These are phyloP conservation scores for Prosapia bicincta DNA, from an alignment of 2,888 invertebrate species.

Conservation along the genomic window DNA sequence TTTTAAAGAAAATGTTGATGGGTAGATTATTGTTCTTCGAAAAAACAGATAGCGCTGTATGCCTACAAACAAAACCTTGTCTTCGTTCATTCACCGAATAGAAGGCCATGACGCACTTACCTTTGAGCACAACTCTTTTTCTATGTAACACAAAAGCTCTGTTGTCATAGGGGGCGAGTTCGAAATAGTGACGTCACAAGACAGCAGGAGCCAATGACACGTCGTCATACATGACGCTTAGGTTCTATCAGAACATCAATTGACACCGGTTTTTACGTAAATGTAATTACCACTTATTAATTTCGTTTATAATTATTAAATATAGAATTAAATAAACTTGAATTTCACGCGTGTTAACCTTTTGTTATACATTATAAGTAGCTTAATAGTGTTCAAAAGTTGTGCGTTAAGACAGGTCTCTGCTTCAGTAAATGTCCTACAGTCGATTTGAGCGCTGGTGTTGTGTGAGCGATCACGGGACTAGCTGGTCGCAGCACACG, in stretches of 20 bases:
- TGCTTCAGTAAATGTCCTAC: conserved; percentile 5
- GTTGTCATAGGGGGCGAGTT: conserved; percentile 37
- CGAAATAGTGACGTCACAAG: conserved; percentile 38
- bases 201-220: conserved; percentile 38
- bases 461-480: conserved; percentile 34
- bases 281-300: conserved; percentile 3
- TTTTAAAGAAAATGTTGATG: too few relatives aligned
- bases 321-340: conserved; percentile 7
- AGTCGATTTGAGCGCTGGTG: conserved; percentile 33
- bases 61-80: conserved; percentile 4
- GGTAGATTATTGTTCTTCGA: background rate
- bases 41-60: conserved; percentile 6
- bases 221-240: conserved; percentile 28
- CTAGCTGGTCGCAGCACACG: conserved; percentile 34
- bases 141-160: conserved; percentile 32
- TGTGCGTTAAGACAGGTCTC: background rate
- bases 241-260: conserved; percentile 18
- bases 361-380: background rate
- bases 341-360: background rate
- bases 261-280: conserved; percentile 11
- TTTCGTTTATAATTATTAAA: conserved; percentile 4
- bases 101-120: conserved; percentile 34
- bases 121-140: conserved; percentile 23
- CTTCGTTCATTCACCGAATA: conserved; percentile 34
- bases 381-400: background rate